Base-by-base conservation (phyloP, 2,888 invertebrate genomes). In the Lampropteryx suffumata region DNA sequence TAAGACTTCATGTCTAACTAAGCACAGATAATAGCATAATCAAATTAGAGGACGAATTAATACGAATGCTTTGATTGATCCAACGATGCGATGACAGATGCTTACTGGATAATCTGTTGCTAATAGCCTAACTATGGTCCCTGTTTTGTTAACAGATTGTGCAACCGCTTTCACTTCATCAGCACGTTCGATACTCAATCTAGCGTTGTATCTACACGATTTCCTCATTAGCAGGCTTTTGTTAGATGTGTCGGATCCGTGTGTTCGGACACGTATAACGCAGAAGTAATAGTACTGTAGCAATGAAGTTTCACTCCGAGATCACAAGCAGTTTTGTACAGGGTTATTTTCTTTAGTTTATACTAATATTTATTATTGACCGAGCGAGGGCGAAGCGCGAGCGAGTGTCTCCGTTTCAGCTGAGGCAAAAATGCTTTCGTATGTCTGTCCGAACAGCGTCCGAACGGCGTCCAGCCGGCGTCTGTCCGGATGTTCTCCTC, bases 211-310 rank as follows among this genome's bases (percentile, higher is more conserved):
- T 69, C 62, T 76, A 85, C 86, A 86, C 78, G 83, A 82, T 79
- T 84, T 82, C 76, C 87, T 88, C 85, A 86, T 87, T 87, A 87
- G 75, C 68, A 68, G 59, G 79, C 84, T 84, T 86, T 88, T 88
- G 85, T 88, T 76, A 59, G 62, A 62, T 69, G 66, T 69, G 67
- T 71, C 75, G 60, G 64, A 13, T 32, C 34, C 54, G 58, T 61
- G 53, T 60, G 64, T 64, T 51, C 53, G 55, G 57, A 55, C 49
- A 17, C 17, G 12, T 44, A 33, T 14, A n/a, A 5, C 14, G 14
- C 35, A 45, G 35, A 35, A 11, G 27, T 46, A 39, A n/a, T 12
- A 28, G 21, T 35, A 10, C 21, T 39, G 9, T 13, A 8, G 5
- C 11, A 33, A 12, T 12, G 5, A 14, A 28, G 33, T 40, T 33